These are phyloP conservation scores for Melolontha melolontha DNA, from an alignment of 2,888 invertebrate species.

Conservation along the genomic window DNA sequence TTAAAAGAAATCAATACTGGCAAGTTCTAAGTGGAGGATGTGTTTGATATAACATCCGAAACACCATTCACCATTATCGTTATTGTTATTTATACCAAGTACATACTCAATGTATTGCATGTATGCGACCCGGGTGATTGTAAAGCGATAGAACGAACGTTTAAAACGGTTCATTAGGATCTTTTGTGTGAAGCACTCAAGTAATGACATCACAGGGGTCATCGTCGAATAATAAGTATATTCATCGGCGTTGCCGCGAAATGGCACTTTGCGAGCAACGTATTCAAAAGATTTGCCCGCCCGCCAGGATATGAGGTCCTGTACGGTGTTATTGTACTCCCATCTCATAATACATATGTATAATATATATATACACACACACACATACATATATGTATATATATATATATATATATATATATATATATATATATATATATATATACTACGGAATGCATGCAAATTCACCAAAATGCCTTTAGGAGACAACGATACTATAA, in stretches of 20 bases:
- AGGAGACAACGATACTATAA: too few species aligned
- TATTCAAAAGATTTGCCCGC: constrained; percentile 28
- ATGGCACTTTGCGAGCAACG: constrained; percentile 28
- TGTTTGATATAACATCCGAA: too few species aligned
- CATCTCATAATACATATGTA: too few species aligned
- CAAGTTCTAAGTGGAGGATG: too few species aligned
- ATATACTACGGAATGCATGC: neutral
- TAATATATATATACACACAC: too few species aligned
- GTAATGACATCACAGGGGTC: constrained; percentile 40
- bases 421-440: constrained; percentile 9
- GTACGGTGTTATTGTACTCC: constrained; percentile 23
- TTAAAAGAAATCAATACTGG: too few species aligned
- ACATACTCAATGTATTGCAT: neutral
- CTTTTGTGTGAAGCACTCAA: constrained; percentile 42
- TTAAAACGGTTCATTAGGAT: constrained; percentile 41
- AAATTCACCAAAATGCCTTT: too few species aligned
- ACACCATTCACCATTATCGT: too few species aligned
- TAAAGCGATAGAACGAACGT: constrained; percentile 24
- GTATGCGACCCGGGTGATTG: constrained; percentile 14
- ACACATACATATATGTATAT: too few species aligned
- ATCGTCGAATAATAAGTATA: constrained; percentile 43
- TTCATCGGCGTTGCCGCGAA: constrained; percentile 36
- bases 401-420: too few species aligned
- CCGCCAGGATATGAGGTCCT: constrained; percentile 33
- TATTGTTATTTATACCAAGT: neutral